Evolutionary conservation across 2,888 invertebrate species (phyloP).

Genomic region (Ethmia dodecea): DNA sequence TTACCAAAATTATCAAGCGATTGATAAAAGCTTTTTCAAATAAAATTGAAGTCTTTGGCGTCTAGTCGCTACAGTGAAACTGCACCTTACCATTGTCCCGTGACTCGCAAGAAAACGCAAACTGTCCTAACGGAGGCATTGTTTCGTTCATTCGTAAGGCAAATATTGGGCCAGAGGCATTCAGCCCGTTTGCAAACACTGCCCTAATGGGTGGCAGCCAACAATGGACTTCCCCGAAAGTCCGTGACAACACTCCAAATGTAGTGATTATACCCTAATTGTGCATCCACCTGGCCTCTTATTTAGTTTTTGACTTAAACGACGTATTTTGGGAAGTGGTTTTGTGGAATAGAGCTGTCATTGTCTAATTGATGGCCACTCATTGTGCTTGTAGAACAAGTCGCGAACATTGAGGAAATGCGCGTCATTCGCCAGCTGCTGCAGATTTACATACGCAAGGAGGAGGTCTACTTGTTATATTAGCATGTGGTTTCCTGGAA

Average conservation of each 20-base stretch:
- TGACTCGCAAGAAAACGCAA: conserved; percentile 57
- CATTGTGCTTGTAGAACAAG: conserved; percentile 43
- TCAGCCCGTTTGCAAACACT: conserved; percentile 70
- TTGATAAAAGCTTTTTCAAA: too few species aligned
- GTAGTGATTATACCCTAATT: conserved; percentile 72
- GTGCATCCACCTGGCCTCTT: conserved; percentile 64
- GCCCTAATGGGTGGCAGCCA: conserved; percentile 65
- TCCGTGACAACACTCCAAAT: conserved; percentile 73
- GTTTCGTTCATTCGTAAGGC: conserved; percentile 72
- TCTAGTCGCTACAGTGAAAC: too few species aligned
- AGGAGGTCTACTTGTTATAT: too few species aligned
- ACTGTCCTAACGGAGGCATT: conserved; percentile 66
- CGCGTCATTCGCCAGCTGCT: conserved; percentile 13
- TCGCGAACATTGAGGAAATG: conserved; percentile 34
- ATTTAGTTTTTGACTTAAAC: conserved; percentile 62
- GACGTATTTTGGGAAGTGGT: conserved; percentile 56
- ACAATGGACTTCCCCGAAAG: conserved; percentile 64
- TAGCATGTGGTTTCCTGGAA: too few species aligned
- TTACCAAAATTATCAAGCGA: too few species aligned
- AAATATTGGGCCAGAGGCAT: conserved; percentile 69
- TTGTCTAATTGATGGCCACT: conserved; percentile 52
- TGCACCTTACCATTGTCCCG: conserved; percentile 39
- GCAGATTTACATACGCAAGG: too few species aligned
- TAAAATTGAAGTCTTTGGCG: too few species aligned
- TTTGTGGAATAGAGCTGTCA: conserved; percentile 39